A percentile compares a stretch with the other conserved stretches of the same genome.
Evolutionary conservation across 2,113 vertebrate genomes (phyloP).

Genomic region (Myocastor coypus): DNA sequence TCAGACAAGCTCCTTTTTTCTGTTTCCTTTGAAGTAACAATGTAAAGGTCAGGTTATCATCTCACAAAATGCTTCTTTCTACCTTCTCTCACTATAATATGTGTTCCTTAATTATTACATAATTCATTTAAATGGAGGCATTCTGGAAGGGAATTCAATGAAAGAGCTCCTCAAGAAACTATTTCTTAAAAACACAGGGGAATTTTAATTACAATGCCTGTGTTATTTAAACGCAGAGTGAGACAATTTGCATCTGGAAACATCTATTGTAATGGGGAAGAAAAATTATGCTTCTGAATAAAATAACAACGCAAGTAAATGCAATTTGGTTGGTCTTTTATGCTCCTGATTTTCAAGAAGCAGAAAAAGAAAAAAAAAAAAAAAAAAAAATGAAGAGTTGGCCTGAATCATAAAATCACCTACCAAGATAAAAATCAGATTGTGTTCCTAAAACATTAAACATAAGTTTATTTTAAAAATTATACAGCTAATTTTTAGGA

Average conservation of each 20-base stretch:
- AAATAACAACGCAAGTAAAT: slow-evolving; percentile 66
- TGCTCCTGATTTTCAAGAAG: slow-evolving; percentile 65
- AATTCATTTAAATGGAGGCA: slow-evolving; percentile 80
- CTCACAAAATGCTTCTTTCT: slow-evolving; percentile 72
- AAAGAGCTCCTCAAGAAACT: slow-evolving; percentile 75
- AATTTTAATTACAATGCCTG: slow-evolving; percentile 80
- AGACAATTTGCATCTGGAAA: slow-evolving; percentile 77
- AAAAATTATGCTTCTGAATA: slow-evolving; percentile 49
- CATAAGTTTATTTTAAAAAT: slow-evolving; percentile 37
- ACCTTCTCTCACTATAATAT: slow-evolving; percentile 62
- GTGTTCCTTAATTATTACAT: slow-evolving; percentile 81
- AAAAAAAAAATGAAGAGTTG: slow-evolving; percentile 24
- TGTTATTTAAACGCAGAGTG: slow-evolving; percentile 77
- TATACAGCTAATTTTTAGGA: background rate
- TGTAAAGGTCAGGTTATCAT: slow-evolving; percentile 80
- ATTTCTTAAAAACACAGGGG: slow-evolving; percentile 65
- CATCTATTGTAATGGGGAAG: slow-evolving; percentile 67
- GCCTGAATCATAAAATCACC: slow-evolving; percentile 42
- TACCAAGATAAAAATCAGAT: slow-evolving; percentile 29
- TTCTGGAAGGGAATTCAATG: slow-evolving; percentile 67
- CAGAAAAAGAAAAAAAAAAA: background rate
- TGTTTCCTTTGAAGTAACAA: slow-evolving; percentile 76
- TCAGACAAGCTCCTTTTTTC: slow-evolving; percentile 68
- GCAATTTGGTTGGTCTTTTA: slow-evolving; percentile 69
- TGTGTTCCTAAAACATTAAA: background rate